phyloP scores from a whole-genome alignment of 2,113 vertebrate species.

The Neomonachus schauinslandi region DNA sequence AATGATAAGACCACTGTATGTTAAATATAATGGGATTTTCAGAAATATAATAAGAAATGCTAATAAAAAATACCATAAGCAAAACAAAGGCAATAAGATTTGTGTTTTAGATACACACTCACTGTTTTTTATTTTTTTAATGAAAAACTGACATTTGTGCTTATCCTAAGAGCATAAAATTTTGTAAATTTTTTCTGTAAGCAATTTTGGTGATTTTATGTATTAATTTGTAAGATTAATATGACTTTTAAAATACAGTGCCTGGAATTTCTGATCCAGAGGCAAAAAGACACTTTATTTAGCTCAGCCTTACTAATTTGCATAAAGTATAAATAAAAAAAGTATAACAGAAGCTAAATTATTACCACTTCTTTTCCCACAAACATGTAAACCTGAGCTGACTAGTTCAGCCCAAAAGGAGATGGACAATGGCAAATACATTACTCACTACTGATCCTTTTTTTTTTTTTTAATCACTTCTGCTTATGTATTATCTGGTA shows the following conservation, averaged over 20 bases:
- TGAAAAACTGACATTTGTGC: neutral
- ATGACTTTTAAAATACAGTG: neutral
- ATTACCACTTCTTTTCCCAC: neutral
- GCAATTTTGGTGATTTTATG: neutral
- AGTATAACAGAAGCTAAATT: neutral
- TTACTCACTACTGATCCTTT: fast-evolving
- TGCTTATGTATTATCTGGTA: neutral
- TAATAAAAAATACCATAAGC: neutral
- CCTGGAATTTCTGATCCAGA: neutral
- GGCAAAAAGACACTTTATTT: neutral
- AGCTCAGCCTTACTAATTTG: neutral
- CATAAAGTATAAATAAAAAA: neutral
- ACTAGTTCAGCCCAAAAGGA: neutral
- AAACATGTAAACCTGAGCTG: neutral
- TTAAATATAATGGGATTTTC: neutral
- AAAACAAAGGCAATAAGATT: neutral
- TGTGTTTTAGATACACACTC: neutral
- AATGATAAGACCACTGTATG: neutral
- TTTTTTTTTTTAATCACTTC: neutral
- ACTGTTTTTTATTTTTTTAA: neutral
- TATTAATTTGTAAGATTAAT: neutral
- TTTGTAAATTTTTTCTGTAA: neutral
- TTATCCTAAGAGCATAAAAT: neutral
- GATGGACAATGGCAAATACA: neutral
- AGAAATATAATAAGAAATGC: neutral